phyloP scores from a whole-genome alignment of 2,888 invertebrate species.

The Orchestes rusci region DNA sequence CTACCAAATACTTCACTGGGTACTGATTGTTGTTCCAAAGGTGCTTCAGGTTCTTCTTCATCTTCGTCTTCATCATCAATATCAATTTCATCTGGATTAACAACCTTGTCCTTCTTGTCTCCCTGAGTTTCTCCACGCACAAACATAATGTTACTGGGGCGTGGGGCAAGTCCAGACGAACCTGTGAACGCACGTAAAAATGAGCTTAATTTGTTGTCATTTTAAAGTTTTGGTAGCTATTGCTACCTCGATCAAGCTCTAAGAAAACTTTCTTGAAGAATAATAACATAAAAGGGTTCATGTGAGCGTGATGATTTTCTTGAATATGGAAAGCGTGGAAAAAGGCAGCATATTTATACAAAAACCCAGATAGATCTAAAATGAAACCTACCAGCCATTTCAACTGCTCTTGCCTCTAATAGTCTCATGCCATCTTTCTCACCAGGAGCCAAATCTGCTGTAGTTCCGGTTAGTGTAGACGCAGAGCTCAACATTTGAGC shows the following conservation, averaged over 20 bases:
- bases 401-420: slow-evolving; percentile 76
- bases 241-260: no score
- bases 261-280: no score
- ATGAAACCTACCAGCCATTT: slow-evolving; percentile 46
- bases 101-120: slow-evolving; percentile 58
- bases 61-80: slow-evolving; percentile 62
- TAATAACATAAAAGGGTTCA: no score
- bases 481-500: slow-evolving; percentile 90
- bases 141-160: slow-evolving; percentile 65
- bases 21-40: slow-evolving; percentile 74
- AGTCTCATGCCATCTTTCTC: slow-evolving; percentile 83
- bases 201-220: no score
- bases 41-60: slow-evolving; percentile 49
- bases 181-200: slow-evolving; percentile 19
- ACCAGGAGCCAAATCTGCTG: slow-evolving; percentile 67
- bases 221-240: no score
- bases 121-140: slow-evolving; percentile 84
- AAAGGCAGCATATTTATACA: no score
- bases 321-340: no score
- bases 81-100: slow-evolving; percentile 84
- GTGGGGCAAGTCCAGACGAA: slow-evolving; percentile 41
- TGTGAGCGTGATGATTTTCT: no score
- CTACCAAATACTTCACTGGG: slow-evolving; percentile 91
- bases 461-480: slow-evolving; percentile 56
- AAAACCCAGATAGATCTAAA: no score